Conservation (phyloP, 2,888 invertebrate genomes). For the Steromphala cineraria region DNA sequence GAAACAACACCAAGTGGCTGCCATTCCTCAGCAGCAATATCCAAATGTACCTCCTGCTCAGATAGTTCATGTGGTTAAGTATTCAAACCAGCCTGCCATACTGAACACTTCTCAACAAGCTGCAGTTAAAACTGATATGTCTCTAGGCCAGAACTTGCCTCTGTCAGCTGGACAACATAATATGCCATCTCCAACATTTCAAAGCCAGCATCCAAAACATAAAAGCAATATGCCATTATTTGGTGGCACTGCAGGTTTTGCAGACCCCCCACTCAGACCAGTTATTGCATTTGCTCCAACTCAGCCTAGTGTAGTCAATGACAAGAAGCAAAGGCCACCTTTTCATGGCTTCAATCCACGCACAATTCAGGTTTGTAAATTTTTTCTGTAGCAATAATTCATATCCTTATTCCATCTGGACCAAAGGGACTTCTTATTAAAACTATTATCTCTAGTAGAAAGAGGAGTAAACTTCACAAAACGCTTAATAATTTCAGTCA, state of each 20-base stretch:
- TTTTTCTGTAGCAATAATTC: background rate
- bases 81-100: background rate
- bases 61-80: conserved; percentile 27
- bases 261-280: background rate
- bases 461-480: too few relatives aligned
- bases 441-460: too few relatives aligned
- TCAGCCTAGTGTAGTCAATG: too few relatives aligned
- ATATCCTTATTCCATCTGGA: too few relatives aligned
- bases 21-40: background rate
- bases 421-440: too few relatives aligned
- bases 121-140: conserved; percentile 44
- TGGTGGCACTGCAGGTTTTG: background rate
- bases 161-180: background rate
- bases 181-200: background rate
- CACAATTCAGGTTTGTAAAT: background rate
- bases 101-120: conserved; percentile 36
- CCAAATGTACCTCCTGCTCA: conserved; percentile 58
- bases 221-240: background rate
- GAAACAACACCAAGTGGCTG: background rate
- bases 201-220: background rate
- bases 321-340: too few relatives aligned
- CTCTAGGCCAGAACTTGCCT: too few relatives aligned
- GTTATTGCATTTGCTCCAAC: too few relatives aligned
- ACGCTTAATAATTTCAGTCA: too few relatives aligned
- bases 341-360: conserved; percentile 1